Evolutionary conservation across 1,140 invertebrate genomes (phyloP).

Genomic region (Drosophila dunni): DNA sequence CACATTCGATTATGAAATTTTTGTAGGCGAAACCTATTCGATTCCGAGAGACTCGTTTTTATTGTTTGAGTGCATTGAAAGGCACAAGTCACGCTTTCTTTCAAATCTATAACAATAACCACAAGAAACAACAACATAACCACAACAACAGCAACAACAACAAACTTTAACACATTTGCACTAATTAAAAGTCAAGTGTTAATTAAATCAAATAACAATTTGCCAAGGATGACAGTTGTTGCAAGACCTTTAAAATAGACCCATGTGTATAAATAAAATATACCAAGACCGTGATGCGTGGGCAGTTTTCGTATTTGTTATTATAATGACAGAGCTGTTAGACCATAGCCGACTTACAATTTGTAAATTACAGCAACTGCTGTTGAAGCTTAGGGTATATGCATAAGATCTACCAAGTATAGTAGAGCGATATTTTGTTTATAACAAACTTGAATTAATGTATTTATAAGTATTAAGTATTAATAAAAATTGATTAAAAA

Average conservation of each 20-base stretch:
- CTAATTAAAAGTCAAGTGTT: conserved; percentile 73
- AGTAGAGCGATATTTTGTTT: background rate
- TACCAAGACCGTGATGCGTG: background rate
- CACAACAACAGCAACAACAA: conserved; percentile 20
- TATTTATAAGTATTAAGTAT: too few species aligned
- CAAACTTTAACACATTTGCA: conserved; percentile 60
- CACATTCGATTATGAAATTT: conserved; percentile 69
- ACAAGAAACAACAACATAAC: conserved; percentile 8
- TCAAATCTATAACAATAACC: conserved; percentile 34
- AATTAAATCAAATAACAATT: conserved; percentile 63
- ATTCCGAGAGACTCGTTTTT: conserved; percentile 38
- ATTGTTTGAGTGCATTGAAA: conserved; percentile 47
- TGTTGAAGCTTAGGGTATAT: background rate
- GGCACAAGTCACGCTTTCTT: conserved; percentile 74
- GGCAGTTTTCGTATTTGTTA: conserved; percentile 3
- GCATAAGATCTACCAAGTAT: background rate
- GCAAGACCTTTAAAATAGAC: conserved; percentile 15
- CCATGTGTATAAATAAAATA: conserved; percentile 7
- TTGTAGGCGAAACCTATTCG: conserved; percentile 48
- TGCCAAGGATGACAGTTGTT: conserved; percentile 54
- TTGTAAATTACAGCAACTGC: conserved; percentile 7
- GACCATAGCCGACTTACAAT: conserved; percentile 1
- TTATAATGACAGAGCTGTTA: conserved; percentile 24
- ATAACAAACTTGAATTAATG: too few species aligned
- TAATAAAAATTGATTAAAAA: too few species aligned